These are phyloP conservation scores for Myotis vivesi DNA, from an alignment of 2,797 vertebrate species.

Conservation along the genomic window DNA sequence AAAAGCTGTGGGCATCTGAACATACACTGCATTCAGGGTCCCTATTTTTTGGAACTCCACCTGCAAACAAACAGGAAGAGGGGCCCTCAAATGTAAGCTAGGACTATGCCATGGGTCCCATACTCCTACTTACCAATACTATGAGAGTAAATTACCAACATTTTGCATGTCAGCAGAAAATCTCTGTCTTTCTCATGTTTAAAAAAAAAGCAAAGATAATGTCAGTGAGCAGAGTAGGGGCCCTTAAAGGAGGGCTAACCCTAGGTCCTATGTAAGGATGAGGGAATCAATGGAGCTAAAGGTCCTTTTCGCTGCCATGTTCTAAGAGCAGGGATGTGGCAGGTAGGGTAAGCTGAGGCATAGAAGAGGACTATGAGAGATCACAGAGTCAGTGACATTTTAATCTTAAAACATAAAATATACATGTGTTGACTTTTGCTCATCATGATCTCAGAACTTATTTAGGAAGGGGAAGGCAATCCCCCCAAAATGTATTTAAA, in stretches of 20 bases:
- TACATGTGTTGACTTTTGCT: neutral
- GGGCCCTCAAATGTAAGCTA: neutral
- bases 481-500: slow-evolving; percentile 12
- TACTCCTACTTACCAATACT: slow-evolving; percentile 5
- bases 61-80: neutral
- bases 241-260: neutral
- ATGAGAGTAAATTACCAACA: slow-evolving; percentile 7
- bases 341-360: neutral
- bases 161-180: slow-evolving; percentile 25
- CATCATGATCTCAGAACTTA: neutral
- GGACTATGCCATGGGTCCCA: neutral
- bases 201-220: neutral
- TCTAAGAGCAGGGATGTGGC: too few species aligned
- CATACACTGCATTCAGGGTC: neutral
- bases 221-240: neutral
- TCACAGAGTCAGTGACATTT: neutral
- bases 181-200: neutral
- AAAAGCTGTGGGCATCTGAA: slow-evolving; percentile 40
- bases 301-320: neutral
- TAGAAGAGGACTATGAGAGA: neutral
- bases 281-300: neutral
- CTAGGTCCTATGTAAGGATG: neutral
- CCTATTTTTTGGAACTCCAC: neutral
- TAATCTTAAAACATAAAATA: neutral
- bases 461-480: neutral